Evolutionary conservation across 2,797 vertebrate species (phyloP).

Genomic region (Morus bassanus): DNA sequence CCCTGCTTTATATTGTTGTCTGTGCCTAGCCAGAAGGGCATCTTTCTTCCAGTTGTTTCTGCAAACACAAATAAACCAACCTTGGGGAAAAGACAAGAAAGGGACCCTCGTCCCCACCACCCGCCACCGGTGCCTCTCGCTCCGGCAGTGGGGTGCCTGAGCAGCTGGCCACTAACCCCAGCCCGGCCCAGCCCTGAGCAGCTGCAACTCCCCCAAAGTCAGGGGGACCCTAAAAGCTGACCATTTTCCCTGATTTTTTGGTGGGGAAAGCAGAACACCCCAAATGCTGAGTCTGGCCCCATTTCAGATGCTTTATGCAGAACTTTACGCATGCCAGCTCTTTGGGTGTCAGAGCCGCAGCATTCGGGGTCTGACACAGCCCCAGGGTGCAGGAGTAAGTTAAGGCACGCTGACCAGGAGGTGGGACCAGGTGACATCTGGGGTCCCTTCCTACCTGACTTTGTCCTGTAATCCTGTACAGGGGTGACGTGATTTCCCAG

Average conservation of each 20-base stretch:
- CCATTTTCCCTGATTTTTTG: background rate
- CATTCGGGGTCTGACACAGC: background rate
- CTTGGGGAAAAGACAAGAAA: background rate
- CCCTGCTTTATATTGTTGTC: background rate
- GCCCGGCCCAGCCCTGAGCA: background rate
- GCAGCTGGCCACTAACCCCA: background rate
- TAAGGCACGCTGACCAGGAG: background rate
- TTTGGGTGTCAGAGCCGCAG: background rate
- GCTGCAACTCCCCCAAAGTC: background rate
- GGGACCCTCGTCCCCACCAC: rapidly evolving
- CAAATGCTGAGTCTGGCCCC: background rate
- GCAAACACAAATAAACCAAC: background rate
- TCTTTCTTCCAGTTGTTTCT: background rate
- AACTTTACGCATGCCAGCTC: background rate
- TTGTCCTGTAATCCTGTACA: background rate
- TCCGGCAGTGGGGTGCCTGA: rapidly evolving
- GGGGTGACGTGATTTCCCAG: background rate
- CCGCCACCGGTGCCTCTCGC: rapidly evolving
- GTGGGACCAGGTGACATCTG: background rate
- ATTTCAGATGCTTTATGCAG: background rate
- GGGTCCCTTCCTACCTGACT: background rate
- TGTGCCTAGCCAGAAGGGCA: background rate
- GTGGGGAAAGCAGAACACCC: background rate
- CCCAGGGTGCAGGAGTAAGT: background rate
- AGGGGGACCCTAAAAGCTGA: background rate